These are phyloP conservation scores for Zonotrichia albicollis DNA, from an alignment of 2,797 vertebrate genomes.

Conservation along the genomic window DNA sequence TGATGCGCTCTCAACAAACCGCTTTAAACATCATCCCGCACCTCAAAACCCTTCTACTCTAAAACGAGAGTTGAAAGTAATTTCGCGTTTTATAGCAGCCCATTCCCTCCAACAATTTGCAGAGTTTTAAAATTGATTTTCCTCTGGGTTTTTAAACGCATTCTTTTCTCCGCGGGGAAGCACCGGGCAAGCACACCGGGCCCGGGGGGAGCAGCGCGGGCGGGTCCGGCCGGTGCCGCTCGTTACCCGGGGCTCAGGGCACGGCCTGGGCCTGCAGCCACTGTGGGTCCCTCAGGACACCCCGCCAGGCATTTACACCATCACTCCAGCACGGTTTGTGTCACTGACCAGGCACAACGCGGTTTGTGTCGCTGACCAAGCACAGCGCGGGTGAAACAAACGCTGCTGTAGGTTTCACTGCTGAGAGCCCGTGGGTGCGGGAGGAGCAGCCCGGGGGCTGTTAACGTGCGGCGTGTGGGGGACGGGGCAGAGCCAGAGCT, in stretches of 20 bases:
- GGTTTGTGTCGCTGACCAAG: fast-evolving
- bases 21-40: not conserved
- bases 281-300: not conserved
- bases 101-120: not conserved
- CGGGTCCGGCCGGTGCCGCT: fast-evolving
- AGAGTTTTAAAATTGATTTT: not conserved
- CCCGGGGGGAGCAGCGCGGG: not conserved
- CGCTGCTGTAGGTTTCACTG: fast-evolving
- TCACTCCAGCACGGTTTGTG: fast-evolving
- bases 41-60: not conserved
- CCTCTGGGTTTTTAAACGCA: not conserved
- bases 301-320: not conserved
- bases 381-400: not conserved
- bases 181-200: fast-evolving
- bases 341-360: fast-evolving
- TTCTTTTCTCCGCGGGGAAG: not conserved
- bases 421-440: fast-evolving
- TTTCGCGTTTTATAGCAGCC: not conserved
- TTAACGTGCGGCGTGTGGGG: not conserved
- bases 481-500: not conserved
- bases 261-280: fast-evolving
- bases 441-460: not conserved
- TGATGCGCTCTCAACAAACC: not conserved
- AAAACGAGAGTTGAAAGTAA: not conserved
- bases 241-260: not conserved